A percentile compares a stretch with the other conserved stretches of the same genome.
Evolutionary conservation across 2,113 vertebrate species (phyloP).

Genomic region (Pogonocichla stellata): DNA sequence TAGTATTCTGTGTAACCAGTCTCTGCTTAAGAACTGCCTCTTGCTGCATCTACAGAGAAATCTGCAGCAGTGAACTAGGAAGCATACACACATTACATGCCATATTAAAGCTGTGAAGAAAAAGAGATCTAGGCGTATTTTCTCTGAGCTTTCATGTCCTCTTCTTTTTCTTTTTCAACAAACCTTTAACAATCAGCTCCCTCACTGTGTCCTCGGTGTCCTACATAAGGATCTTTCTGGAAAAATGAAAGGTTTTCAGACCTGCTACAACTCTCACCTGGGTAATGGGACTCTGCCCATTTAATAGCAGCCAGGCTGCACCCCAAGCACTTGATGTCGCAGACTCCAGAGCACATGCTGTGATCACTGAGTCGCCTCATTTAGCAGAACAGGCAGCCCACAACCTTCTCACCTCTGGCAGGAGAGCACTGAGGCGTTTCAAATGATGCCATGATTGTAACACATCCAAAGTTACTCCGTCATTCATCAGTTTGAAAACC

Average conservation of each 20-base stretch:
- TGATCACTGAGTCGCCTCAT: background rate
- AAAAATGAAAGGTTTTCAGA: slow-evolving; percentile 16
- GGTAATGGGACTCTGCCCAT: background rate
- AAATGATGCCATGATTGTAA: slow-evolving; percentile 7
- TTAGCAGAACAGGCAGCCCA: background rate
- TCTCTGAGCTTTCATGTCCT: background rate
- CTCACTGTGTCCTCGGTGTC: background rate
- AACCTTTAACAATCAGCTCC: background rate
- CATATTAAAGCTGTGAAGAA: background rate
- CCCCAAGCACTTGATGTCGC: accelerated
- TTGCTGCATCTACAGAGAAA: background rate
- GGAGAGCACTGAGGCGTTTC: background rate
- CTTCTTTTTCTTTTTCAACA: background rate
- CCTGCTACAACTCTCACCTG: background rate
- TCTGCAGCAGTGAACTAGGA: background rate
- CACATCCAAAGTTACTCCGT: background rate
- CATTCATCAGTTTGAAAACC: slow-evolving; percentile 12
- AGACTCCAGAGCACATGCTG: background rate
- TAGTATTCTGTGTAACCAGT: background rate
- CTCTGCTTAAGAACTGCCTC: background rate
- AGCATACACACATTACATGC: background rate
- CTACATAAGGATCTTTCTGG: background rate
- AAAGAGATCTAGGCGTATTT: background rate
- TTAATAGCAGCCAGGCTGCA: background rate
- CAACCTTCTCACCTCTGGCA: background rate